Evolutionary conservation across 2,797 vertebrate genomes (phyloP), one percentile per base, ranked within the genome.

Genomic region (Hapalemur alaotrensis): DNA sequence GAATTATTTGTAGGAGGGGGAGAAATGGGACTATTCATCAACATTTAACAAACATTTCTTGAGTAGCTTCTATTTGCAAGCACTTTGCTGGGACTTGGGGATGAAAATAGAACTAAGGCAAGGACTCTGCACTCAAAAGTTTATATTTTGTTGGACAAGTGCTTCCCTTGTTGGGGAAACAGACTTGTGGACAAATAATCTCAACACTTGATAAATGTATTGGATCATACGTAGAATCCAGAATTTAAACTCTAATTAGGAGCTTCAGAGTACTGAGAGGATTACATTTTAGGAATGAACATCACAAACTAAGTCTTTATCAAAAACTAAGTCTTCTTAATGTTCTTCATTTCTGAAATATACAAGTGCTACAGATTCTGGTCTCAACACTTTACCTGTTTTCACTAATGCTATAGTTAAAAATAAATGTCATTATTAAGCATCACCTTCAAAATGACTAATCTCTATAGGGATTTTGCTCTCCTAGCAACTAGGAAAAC

Each of bases 401-500:
- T 90, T 80, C 86, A 76, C 85, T 48, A 80, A 61, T 54, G 22
- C 35, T 50, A 5, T 2, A 50, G 79, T 93, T 93, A 86, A 96
- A 95, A 89, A 63, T 57, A 72, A 89, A 75, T 65, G 75, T 32
- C n/a, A 30, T 76, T 32, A 41, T 82, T 63, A 95, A 93, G 50
- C 2, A 73, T 70, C 14, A 23, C 18, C 41, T 91, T 95, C 48
- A 85, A 79, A 93, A 82, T 92, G 91, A 93, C 73, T 78, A 41
- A 82, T 57, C 67, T 79, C 79, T 73, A 14, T n/a, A n/a, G 93
- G 89, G 65, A 78, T 61, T 93, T 80, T 95, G 48, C 59, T 95
- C 54, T 89, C 63, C 63, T 79, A 93, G 95, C 75, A 93, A 30
- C 86, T 70, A 23, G 76, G n/a, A 82, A 92, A 22, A 93, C 8